Evolutionary conservation across 2,113 vertebrate genomes (phyloP), one percentile per base, ranked within the genome.

Genomic region (Anhinga anhinga): DNA sequence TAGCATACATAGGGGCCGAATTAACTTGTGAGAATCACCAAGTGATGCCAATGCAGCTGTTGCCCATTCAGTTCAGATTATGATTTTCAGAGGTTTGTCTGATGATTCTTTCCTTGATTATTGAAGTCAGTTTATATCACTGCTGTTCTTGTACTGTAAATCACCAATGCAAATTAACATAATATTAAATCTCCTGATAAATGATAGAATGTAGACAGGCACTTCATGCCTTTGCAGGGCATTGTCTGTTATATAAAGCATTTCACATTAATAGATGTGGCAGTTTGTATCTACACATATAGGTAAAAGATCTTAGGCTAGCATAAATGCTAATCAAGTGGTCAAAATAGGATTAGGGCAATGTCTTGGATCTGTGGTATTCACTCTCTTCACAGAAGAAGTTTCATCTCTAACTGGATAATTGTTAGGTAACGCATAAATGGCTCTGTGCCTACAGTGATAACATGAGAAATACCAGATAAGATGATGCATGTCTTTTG

Each of bases 271-370:
- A 30, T 0, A 58, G 55, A 36, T 13, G 77, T 19, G 86, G 45
- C 30, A 23, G 19, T 15, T 91, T 36, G 11, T 27, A 42, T 7
- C 80, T 19, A 2, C 36, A 29, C 0, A 0, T 10, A 1, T 2
- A 77, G 66, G 21, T 25, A 13, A 81, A 82, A 79, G 56, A 25
- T 5, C 40, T 90, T 6, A 17, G 71, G 30, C 0, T 53, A 77
- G 58, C 79, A 44, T 5, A 18, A 62, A 42, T 5, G 34, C 88
- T 56, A 20, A 78, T 36, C 50, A 3, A 72, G 50, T 16, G 61
- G 1, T 6, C 63, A 79, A 66, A 85, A 29, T 4, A 77, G 73
- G 86, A 59, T n/a, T 47, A 56, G 44, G 30, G 17, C 14, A 3
- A 21, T n/a, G 10, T 14, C 77, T 82, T 13, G 15, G 13, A 20